phyloP scores from a whole-genome alignment of 1,140 invertebrate species.

The Formica selysi region DNA sequence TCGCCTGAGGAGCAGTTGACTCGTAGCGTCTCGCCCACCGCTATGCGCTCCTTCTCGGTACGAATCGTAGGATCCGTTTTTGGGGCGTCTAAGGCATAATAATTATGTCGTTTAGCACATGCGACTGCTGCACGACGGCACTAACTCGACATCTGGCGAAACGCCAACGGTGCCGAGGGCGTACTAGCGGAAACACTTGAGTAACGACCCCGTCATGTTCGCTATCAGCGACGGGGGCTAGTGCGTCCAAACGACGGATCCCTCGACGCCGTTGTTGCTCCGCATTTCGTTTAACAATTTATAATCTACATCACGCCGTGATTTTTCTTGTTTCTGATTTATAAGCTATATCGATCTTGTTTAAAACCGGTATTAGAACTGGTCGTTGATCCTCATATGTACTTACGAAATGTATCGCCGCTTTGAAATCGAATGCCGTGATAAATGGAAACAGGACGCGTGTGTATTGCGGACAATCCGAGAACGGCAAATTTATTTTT shows the following conservation, averaged over 20 bases:
- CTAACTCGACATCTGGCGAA: conserved; percentile 69
- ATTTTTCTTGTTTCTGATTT: not conserved
- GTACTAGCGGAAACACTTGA: conserved; percentile 57
- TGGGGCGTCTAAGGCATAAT: conserved; percentile 84
- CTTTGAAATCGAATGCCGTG: not conserved
- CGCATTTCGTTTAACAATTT: conserved; percentile 52
- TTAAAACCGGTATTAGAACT: conserved; percentile 11
- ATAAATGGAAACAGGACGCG: not conserved
- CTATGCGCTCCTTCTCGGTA: conserved; percentile 81
- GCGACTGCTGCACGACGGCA: conserved; percentile 51
- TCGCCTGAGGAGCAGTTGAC: conserved; percentile 92
- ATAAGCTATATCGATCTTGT: conserved; percentile 29
- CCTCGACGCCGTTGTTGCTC: conserved; percentile 6
- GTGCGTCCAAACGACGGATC: conserved; percentile 30
- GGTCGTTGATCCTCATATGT: conserved; percentile 14
- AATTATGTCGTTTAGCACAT: conserved; percentile 74
- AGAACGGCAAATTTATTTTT: conserved; percentile 46
- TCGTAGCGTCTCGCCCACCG: conserved; percentile 90
- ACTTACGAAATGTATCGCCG: conserved; percentile 6
- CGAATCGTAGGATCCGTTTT: conserved; percentile 82
- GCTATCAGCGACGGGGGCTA: conserved; percentile 26
- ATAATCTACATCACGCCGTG: conserved; percentile 29
- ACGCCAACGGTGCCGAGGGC: conserved; percentile 55
- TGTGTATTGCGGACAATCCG: conserved; percentile 39
- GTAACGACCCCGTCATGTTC: conserved; percentile 33